phyloP scores from a whole-genome alignment of 2,888 invertebrate genomes.

The Lasioglossum morio region DNA sequence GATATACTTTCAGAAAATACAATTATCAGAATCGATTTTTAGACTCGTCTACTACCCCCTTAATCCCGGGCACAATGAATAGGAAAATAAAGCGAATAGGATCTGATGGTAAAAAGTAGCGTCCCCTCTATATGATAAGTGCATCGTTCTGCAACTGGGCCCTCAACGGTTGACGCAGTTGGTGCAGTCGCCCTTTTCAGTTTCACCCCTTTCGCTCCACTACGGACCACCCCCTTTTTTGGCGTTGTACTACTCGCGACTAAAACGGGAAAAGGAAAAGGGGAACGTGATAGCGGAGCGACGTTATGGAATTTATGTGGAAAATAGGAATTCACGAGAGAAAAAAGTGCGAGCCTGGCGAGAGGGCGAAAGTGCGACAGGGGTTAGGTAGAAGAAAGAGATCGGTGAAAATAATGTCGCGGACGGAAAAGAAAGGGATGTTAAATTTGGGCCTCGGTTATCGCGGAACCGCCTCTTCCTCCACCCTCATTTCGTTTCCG shows the following conservation, averaged over 20 bases:
- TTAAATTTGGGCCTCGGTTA: constrained; percentile 32
- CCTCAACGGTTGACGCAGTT: neutral
- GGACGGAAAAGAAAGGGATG: neutral
- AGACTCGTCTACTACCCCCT: no score
- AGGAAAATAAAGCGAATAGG: no score
- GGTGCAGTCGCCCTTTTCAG: neutral
- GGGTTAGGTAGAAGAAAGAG: neutral
- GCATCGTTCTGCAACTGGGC: no score
- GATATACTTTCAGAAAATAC: no score
- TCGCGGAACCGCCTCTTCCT: neutral
- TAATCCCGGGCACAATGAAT: no score
- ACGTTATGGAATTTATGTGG: constrained; percentile 69
- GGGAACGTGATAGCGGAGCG: constrained; percentile 47
- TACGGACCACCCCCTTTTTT: constrained; percentile 2
- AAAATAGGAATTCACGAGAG: constrained; percentile 67
- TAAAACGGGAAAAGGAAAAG: constrained; percentile 28
- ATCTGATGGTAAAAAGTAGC: no score
- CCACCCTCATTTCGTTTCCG: neutral
- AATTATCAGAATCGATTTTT: no score
- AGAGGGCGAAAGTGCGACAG: neutral
- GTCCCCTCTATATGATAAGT: no score
- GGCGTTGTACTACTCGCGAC: constrained; percentile 9
- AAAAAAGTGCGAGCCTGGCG: constrained; percentile 1
- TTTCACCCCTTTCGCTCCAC: neutral
- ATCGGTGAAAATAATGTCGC: constrained; percentile 17